Evolutionary conservation across 2,113 vertebrate genomes (phyloP).

Genomic region (Gopherus evgoodei): DNA sequence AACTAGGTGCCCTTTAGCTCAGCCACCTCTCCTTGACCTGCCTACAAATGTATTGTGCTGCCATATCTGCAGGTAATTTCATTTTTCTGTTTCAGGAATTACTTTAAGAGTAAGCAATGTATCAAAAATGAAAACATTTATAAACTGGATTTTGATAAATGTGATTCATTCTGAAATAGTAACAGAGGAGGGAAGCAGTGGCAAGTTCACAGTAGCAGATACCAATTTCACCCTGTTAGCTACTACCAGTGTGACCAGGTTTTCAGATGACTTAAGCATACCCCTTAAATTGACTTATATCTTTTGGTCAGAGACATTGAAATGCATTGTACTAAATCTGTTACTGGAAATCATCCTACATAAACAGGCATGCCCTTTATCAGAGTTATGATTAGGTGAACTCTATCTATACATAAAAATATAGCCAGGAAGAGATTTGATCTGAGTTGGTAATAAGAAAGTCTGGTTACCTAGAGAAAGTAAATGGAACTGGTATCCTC

Average conservation of each 20-base stretch:
- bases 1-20: neutral
- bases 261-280: neutral
- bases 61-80: neutral
- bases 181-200: neutral
- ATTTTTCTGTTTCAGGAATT: neutral
- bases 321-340: neutral
- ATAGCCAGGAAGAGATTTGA: neutral
- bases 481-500: neutral
- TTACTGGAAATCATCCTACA: neutral
- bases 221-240: neutral
- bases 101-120: neutral
- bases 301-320: neutral
- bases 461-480: neutral
- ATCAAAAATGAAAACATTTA: neutral
- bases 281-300: neutral
- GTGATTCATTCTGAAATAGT: neutral
- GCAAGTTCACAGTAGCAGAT: neutral
- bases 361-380: neutral
- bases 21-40: accelerated
- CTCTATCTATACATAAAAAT: neutral
- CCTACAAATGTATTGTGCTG: neutral
- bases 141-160: accelerated
- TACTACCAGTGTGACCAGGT: neutral
- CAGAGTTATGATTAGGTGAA: neutral
- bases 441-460: neutral